These are phyloP conservation scores for Brotula barbata DNA, from an alignment of 2,797 vertebrate genomes.

Conservation along the genomic window DNA sequence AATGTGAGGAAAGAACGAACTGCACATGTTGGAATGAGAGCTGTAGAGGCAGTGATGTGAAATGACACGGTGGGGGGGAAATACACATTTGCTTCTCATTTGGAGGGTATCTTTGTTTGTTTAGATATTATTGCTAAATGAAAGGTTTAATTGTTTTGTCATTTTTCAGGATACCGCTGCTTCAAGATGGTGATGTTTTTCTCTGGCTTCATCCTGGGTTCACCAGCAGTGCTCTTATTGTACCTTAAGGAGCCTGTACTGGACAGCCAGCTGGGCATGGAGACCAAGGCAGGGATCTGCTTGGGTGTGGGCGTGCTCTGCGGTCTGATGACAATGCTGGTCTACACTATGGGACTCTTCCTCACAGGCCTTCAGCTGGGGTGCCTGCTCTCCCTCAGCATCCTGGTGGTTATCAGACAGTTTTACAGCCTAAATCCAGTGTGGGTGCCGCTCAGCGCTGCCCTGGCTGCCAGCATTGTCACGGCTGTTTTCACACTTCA, in stretches of 20 bases:
- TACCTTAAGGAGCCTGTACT: constrained; percentile 82
- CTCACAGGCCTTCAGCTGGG: constrained; percentile 87
- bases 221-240: constrained; percentile 80
- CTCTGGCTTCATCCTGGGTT: constrained; percentile 84
- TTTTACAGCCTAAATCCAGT: constrained; percentile 76
- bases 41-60: no score
- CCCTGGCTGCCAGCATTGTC: constrained; percentile 76
- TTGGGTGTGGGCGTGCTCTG: constrained; percentile 86
- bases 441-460: constrained; percentile 80
- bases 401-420: constrained; percentile 78
- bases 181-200: constrained; percentile 90
- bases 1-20: no score
- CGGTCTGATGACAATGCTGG: constrained; percentile 84
- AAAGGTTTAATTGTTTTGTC: not conserved
- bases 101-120: no score
- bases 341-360: constrained; percentile 84
- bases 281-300: constrained; percentile 84
- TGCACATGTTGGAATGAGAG: no score
- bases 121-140: no score
- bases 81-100: no score
- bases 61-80: no score
- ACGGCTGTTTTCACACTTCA: constrained; percentile 80
- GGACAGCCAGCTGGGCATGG: constrained; percentile 77
- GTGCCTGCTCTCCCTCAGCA: constrained; percentile 75
- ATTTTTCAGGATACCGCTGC: constrained; percentile 83